Conservation (phyloP, 2,113 vertebrate genomes). For the Pygoscelis adeliae region DNA sequence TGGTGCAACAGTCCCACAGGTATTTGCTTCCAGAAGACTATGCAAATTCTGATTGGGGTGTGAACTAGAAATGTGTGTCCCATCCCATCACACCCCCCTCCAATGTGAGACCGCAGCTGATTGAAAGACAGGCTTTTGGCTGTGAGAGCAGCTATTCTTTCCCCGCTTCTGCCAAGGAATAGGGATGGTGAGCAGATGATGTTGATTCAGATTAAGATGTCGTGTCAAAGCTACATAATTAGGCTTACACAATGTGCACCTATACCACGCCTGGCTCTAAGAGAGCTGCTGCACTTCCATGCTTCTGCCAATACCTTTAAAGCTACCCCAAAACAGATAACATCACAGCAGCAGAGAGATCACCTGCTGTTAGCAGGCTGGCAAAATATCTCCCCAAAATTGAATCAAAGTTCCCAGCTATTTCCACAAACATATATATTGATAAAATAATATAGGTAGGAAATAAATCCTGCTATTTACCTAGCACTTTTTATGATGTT, state of each 20-base stretch:
- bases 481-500: neutral
- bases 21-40: neutral
- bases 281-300: neutral
- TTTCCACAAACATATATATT: neutral
- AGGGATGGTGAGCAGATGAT: neutral
- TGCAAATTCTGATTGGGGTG: neutral
- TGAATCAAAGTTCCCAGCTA: neutral
- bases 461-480: conserved; percentile 9
- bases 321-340: neutral
- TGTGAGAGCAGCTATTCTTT: neutral
- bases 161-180: neutral
- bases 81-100: too few relatives aligned
- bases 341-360: neutral
- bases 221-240: neutral
- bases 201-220: neutral
- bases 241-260: neutral
- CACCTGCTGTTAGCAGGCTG: neutral
- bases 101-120: too few relatives aligned
- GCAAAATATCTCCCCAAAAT: neutral
- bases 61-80: neutral
- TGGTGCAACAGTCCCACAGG: neutral
- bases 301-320: neutral
- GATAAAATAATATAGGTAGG: neutral
- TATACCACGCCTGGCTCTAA: neutral
- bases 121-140: neutral